These are phyloP conservation scores for Strigamia crassipes DNA, from an alignment of 2,888 invertebrate species.

Conservation along the genomic window DNA sequence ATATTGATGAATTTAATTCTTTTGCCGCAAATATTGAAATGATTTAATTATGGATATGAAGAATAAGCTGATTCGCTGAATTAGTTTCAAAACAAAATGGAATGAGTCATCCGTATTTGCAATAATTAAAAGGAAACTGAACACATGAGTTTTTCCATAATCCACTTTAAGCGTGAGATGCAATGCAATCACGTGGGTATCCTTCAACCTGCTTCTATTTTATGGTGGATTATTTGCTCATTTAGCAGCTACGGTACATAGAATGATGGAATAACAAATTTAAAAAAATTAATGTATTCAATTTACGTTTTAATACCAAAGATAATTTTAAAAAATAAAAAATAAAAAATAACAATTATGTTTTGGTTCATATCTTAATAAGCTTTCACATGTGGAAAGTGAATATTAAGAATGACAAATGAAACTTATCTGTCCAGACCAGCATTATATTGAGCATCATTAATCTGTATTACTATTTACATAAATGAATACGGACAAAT, in stretches of 20 bases:
- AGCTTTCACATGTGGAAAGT: neutral
- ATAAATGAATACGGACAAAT: constrained; percentile 16
- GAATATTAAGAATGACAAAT: constrained; percentile 21
- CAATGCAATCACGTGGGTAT: neutral
- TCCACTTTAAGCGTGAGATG: neutral
- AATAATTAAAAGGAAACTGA: neutral
- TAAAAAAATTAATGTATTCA: neutral
- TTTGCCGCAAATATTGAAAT: no score
- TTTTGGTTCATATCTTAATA: neutral
- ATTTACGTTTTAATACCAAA: no score
- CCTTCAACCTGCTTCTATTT: neutral
- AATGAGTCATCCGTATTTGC: constrained; percentile 2
- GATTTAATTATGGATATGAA: neutral
- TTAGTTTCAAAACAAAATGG: neutral
- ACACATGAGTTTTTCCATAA: neutral
- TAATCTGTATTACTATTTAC: constrained; percentile 12
- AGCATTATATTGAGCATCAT: constrained; percentile 10
- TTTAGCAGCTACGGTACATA: neutral
- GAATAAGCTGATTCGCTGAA: neutral
- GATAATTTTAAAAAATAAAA: no score
- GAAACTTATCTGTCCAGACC: constrained; percentile 21
- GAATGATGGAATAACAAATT: neutral
- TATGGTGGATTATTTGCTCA: constrained; percentile 10
- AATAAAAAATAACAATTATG: neutral
- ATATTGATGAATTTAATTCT: no score